Conservation (phyloP, 2,888 invertebrate genomes). For the Luperina testacea region DNA sequence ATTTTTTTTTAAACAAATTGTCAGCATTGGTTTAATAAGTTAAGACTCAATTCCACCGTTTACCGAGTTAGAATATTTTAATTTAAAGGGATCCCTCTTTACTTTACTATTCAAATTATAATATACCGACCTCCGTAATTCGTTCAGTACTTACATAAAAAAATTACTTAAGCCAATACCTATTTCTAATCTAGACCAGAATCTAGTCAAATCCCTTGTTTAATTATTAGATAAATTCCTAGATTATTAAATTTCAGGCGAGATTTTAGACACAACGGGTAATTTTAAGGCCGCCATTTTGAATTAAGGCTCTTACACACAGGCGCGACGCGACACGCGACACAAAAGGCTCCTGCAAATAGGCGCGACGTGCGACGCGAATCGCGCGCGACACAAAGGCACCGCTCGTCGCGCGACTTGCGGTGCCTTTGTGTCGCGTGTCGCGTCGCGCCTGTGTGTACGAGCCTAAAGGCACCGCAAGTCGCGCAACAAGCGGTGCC, state of each 20-base stretch:
- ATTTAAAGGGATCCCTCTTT: slow-evolving; percentile 1
- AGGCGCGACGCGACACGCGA: no score
- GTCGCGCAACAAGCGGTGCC: no score
- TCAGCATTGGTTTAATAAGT: not conserved
- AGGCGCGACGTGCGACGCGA: no score
- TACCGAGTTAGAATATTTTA: slow-evolving; percentile 15
- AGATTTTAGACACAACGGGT: slow-evolving; percentile 3
- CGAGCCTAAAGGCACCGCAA: no score
- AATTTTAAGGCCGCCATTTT: slow-evolving; percentile 35
- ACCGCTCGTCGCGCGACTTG: no score
- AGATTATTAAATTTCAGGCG: slow-evolving; percentile 45
- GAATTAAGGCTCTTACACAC: no score
- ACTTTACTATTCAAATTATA: slow-evolving; percentile 3
- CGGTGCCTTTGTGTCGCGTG: no score
- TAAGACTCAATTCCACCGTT: not conserved
- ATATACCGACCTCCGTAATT: not conserved
- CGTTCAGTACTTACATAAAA: slow-evolving; percentile 19
- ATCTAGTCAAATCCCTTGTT: slow-evolving; percentile 39
- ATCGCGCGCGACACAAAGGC: no score
- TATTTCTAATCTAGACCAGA: slow-evolving; percentile 36
- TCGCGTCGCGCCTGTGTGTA: no score
- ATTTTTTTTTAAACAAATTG: not conserved
- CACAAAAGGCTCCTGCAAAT: no score
- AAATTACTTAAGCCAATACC: slow-evolving; percentile 27
- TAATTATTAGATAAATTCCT: slow-evolving; percentile 44